Percentiles rank a stretch among this genome's conserved stretches.
Evolutionary conservation across 2,797 vertebrate genomes (phyloP).

Genomic region (Syngnathus rostellatus): DNA sequence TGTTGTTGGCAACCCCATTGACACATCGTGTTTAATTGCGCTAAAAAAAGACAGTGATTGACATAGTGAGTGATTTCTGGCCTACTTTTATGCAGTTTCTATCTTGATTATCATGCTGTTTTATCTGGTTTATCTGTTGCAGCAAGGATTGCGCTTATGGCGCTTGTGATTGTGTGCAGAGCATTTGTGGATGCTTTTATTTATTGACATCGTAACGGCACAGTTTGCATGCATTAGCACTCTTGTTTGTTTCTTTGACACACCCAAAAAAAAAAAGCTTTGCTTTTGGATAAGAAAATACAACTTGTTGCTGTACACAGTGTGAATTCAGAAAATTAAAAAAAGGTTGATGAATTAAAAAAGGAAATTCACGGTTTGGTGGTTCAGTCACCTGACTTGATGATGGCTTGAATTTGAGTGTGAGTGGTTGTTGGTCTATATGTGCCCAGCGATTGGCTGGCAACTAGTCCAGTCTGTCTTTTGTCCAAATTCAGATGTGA

Average conservation of each 20-base stretch:
- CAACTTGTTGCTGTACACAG: too few relatives aligned
- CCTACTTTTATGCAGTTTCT: conserved; percentile 25
- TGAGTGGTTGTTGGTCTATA: not conserved
- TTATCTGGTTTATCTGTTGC: not conserved
- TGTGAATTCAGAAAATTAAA: too few relatives aligned
- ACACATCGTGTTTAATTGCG: conserved; percentile 20
- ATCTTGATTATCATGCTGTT: conserved; percentile 2
- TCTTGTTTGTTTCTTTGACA: not conserved
- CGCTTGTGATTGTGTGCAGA: not conserved
- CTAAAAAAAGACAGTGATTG: conserved; percentile 18
- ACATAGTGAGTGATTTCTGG: conserved; percentile 16
- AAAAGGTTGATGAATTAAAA: too few relatives aligned
- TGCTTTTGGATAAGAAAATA: too few relatives aligned
- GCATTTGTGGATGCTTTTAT: conserved; percentile 10
- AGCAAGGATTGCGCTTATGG: conserved; percentile 10
- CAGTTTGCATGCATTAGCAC: not conserved
- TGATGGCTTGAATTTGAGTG: not conserved
- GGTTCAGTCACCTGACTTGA: too few relatives aligned
- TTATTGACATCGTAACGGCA: not conserved
- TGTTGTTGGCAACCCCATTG: conserved; percentile 1
- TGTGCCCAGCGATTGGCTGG: not conserved
- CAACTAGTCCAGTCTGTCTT: not conserved
- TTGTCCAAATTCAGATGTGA: not conserved
- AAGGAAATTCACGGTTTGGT: too few relatives aligned
- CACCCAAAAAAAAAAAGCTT: not conserved